A percentile compares a stretch with the other conserved stretches of the same genome.
These are phyloP conservation scores for Torymus tubicola DNA, from an alignment of 2,888 invertebrate genomes.

Conservation along the genomic window DNA sequence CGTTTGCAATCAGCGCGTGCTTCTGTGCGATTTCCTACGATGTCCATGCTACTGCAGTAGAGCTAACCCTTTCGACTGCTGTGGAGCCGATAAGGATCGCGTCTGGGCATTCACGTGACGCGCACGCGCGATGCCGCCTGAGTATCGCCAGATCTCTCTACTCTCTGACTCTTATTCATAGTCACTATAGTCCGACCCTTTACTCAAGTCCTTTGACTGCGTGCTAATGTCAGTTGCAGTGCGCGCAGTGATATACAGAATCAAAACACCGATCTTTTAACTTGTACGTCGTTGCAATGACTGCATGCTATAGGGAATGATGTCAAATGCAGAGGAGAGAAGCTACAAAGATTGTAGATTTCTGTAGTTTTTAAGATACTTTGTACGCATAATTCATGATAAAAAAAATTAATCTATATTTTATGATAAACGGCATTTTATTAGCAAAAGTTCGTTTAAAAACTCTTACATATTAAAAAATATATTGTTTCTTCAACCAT, in stretches of 20 bases:
- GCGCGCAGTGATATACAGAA: slow-evolving; percentile 10
- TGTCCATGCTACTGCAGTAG: too few relatives aligned
- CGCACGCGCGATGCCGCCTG: neutral
- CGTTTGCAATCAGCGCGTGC: slow-evolving; percentile 6
- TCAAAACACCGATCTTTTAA: slow-evolving; percentile 20
- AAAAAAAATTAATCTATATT: too few relatives aligned
- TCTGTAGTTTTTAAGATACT: too few relatives aligned
- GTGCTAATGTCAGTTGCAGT: neutral
- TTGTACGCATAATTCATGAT: too few relatives aligned
- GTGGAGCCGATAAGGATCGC: slow-evolving; percentile 24
- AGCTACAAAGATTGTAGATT: too few relatives aligned
- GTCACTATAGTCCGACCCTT: slow-evolving; percentile 22
- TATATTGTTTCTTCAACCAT: too few relatives aligned
- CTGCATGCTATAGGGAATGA: neutral
- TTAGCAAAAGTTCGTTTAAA: too few relatives aligned
- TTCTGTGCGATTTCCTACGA: neutral
- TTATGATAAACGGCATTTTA: too few relatives aligned
- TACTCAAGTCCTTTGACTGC: slow-evolving; percentile 10
- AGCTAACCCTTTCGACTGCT: too few relatives aligned
- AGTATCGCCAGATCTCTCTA: slow-evolving; percentile 18
- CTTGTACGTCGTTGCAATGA: neutral
- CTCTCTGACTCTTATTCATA: slow-evolving; percentile 20
- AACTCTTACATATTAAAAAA: too few relatives aligned
- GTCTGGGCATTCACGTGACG: slow-evolving; percentile 32
- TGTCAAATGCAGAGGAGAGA: slow-evolving; percentile 7